phyloP scores from a whole-genome alignment of 2,888 invertebrate species.

The Stenolophus ochropezus region DNA sequence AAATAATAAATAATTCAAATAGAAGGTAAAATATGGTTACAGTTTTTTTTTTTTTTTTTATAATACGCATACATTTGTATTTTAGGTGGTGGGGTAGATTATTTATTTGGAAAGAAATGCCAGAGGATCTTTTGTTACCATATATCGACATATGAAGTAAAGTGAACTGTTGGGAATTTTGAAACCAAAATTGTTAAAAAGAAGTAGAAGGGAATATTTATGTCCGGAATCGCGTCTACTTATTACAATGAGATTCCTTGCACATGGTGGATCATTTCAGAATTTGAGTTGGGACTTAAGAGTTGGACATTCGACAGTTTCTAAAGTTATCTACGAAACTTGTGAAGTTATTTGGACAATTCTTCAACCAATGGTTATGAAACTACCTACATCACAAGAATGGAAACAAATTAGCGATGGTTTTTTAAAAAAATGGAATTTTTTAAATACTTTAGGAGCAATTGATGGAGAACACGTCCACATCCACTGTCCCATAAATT shows the following conservation, averaged over 20 bases:
- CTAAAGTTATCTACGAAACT: not conserved
- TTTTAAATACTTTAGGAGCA: conserved; percentile 51
- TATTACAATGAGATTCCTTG: not conserved
- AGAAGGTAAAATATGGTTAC: too few relatives aligned
- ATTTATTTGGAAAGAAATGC: too few relatives aligned
- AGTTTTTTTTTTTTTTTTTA: too few relatives aligned
- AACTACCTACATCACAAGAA: conserved; percentile 14
- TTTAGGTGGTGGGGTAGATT: too few relatives aligned
- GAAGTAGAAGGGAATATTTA: conserved; percentile 17
- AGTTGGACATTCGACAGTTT: conserved; percentile 3
- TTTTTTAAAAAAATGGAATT: conserved; percentile 44
- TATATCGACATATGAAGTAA: too few relatives aligned
- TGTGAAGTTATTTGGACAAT: not conserved
- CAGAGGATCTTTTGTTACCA: too few relatives aligned
- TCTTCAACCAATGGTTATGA: not conserved
- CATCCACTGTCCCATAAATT: conserved; percentile 47
- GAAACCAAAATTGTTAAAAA: conserved; percentile 23
- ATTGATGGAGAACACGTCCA: conserved; percentile 58
- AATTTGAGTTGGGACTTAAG: conserved; percentile 2
- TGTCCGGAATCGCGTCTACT: not conserved
- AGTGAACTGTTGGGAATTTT: not conserved
- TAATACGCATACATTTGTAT: too few relatives aligned
- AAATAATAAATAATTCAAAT: too few relatives aligned
- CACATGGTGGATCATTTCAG: not conserved
- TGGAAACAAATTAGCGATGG: conserved; percentile 8